Percentiles rank a stretch among this genome's conserved stretches.
Evolutionary conservation across 1,140 invertebrate genomes (phyloP).

Genomic region (Helicorthomorpha holstii): DNA sequence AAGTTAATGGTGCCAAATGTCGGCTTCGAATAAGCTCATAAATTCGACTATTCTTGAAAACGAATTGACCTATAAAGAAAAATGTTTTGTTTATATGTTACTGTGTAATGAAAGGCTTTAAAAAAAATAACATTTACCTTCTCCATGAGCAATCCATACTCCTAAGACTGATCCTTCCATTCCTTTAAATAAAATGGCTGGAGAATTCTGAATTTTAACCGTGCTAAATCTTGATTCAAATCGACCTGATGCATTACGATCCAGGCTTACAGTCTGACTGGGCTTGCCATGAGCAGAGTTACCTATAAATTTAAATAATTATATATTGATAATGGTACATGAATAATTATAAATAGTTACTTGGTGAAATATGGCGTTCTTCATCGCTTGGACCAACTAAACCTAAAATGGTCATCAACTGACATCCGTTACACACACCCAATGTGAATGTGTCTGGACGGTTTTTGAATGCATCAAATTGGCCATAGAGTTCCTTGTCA

Average conservation of each 20-base stretch:
- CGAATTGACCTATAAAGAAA: constrained; percentile 33
- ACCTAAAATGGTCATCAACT: constrained; percentile 74
- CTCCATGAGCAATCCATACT: constrained; percentile 93
- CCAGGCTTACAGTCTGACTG: constrained; percentile 46
- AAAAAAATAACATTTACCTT: constrained; percentile 43
- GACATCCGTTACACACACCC: constrained; percentile 95
- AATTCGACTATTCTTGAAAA: constrained; percentile 31
- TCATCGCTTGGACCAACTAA: constrained; percentile 41
- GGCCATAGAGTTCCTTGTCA: constrained; percentile 39
- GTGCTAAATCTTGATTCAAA: constrained; percentile 85
- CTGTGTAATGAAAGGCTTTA: not conserved
- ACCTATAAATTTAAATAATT: no score
- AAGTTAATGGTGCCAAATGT: constrained; percentile 55
- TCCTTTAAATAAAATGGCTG: constrained; percentile 65
- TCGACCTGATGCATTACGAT: constrained; percentile 70
- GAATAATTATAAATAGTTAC: not conserved
- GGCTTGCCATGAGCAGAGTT: not conserved
- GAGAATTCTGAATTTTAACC: constrained; percentile 51
- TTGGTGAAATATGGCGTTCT: constrained; percentile 1
- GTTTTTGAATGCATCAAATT: constrained; percentile 51
- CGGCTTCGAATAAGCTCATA: constrained; percentile 36
- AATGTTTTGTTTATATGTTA: constrained; percentile 1
- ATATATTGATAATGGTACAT: not conserved
- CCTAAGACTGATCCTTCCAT: constrained; percentile 74
- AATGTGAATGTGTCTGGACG: constrained; percentile 78